Conservation (phyloP, 2,797 vertebrate genomes). For the Triplophysa yarkandensis region DNA sequence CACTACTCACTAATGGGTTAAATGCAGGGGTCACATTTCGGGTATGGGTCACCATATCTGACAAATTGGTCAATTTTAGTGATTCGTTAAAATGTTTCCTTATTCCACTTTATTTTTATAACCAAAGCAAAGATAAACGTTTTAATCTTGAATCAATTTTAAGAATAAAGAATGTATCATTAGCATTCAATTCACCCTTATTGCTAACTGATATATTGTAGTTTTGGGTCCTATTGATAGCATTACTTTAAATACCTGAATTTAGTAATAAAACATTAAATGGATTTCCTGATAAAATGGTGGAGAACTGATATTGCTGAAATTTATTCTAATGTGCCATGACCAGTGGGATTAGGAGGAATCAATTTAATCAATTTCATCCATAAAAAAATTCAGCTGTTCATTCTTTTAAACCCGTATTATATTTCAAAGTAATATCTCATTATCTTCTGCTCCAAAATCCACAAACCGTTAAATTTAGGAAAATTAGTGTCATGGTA, state of each 20-base stretch:
- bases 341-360: neutral
- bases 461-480: neutral
- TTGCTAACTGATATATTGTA: too few relatives aligned
- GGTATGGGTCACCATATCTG: too few relatives aligned
- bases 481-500: neutral
- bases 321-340: neutral
- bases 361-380: neutral
- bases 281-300: neutral
- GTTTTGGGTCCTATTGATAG: neutral
- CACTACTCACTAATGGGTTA: too few relatives aligned
- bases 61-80: too few relatives aligned
- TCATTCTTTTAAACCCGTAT: neutral
- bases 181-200: too few relatives aligned
- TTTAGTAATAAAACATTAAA: neutral
- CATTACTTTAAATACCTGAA: neutral
- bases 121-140: too few relatives aligned
- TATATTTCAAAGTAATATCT: neutral
- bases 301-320: neutral
- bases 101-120: neutral
- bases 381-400: neutral
- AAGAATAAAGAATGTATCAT: too few relatives aligned
- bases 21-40: too few relatives aligned
- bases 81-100: neutral
- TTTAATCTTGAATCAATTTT: too few relatives aligned
- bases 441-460: conserved; percentile 3